Conservation (phyloP, 2,888 invertebrate species). For the Belgica antarctica region DNA sequence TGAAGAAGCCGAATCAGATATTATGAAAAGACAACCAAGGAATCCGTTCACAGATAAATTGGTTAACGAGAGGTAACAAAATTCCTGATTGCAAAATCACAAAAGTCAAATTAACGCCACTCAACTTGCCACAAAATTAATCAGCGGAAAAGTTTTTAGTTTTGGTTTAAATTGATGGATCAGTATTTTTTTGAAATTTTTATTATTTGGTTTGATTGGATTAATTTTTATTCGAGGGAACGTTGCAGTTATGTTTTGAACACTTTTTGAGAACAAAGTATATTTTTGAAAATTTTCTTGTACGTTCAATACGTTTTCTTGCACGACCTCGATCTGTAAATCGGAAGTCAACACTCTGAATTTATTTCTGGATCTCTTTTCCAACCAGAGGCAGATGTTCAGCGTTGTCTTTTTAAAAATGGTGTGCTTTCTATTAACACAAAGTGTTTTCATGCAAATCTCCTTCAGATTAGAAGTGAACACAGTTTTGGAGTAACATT, state of each 20-base stretch:
- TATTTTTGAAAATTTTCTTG: neutral
- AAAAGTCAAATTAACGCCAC: conserved; percentile 6
- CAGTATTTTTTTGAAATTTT: neutral
- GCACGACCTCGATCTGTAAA: neutral
- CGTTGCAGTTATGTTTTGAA: neutral
- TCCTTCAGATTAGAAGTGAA: no score
- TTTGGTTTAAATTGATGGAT: conserved; percentile 18
- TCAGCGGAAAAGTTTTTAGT: conserved; percentile 20
- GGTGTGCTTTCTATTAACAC: no score
- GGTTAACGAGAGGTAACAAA: conserved; percentile 91
- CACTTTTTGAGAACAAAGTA: neutral
- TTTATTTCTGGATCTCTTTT: neutral
- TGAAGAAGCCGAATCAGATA: conserved; percentile 97
- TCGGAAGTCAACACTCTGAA: neutral
- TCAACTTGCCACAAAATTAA: conserved; percentile 32
- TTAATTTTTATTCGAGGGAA: neutral
- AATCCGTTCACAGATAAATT: conserved; percentile 96
- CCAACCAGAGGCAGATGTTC: neutral
- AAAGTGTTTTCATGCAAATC: no score
- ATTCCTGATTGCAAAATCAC: conserved; percentile 32
- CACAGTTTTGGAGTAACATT: no score
- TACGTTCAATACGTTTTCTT: neutral
- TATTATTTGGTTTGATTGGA: conserved; percentile 8
- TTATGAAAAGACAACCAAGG: conserved; percentile 98
- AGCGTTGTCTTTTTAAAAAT: conserved; percentile 28